Evolutionary conservation across 2,113 vertebrate genomes (phyloP).

Genomic region (Cyphomyrus discorhynchus): DNA sequence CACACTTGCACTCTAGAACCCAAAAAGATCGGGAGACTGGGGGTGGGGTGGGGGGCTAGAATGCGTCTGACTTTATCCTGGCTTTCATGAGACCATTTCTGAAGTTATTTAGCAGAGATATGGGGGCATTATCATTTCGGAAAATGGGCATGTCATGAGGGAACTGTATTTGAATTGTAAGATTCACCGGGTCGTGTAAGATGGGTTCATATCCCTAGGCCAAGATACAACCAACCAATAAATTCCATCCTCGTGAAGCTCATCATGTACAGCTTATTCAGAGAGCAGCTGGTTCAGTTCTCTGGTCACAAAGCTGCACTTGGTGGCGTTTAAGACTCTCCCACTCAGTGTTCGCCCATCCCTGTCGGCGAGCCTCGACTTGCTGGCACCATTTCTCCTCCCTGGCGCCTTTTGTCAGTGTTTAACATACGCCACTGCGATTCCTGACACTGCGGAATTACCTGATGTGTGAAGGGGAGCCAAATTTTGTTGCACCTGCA

Average conservation of each 20-base stretch:
- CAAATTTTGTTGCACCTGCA: not conserved
- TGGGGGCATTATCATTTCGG: not conserved
- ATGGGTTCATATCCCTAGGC: not conserved
- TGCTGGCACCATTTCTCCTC: not conserved
- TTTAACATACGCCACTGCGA: not conserved
- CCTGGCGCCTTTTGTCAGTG: not conserved
- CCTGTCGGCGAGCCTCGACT: not conserved
- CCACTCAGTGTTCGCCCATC: not conserved
- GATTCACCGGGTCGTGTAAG: not conserved
- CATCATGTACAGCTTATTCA: not conserved
- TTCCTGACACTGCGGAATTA: not conserved
- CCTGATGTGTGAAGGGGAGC: not conserved
- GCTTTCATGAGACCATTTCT: not conserved
- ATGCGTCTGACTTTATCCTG: not conserved
- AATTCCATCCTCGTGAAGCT: not conserved
- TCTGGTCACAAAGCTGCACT: not conserved
- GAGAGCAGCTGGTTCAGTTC: not conserved
- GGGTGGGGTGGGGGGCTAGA: not conserved
- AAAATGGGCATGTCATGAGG: not conserved
- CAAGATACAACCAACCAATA: not conserved
- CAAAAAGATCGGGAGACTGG: not conserved
- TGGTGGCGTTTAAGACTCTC: not conserved
- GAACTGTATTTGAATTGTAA: not conserved
- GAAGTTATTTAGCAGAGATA: not conserved
- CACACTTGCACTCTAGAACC: not conserved